These are phyloP conservation scores for Ctenosaura bakeri DNA, from an alignment of 2,797 vertebrate species.

Conservation along the genomic window DNA sequence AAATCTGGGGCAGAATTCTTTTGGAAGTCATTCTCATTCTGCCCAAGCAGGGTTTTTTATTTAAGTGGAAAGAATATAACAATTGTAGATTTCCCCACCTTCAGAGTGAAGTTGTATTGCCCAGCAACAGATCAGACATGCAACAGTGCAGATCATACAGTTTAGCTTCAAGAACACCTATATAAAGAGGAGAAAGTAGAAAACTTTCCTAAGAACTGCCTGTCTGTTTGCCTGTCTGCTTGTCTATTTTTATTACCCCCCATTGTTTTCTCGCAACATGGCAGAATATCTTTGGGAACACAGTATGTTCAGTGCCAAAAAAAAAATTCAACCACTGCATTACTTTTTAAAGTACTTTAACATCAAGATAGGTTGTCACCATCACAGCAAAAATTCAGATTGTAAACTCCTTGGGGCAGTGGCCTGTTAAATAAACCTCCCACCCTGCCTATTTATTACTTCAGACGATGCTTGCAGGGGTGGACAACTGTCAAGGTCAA, in stretches of 20 bases:
- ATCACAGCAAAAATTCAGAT: neutral
- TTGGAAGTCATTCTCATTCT: neutral
- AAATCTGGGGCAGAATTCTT: neutral
- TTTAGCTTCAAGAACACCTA: neutral
- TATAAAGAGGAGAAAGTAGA: neutral
- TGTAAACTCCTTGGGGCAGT: neutral
- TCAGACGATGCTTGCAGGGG: neutral
- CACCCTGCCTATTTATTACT: neutral
- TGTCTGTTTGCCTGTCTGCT: too few species aligned
- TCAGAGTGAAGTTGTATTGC: too few species aligned
- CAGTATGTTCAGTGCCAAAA: neutral
- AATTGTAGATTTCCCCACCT: too few species aligned
- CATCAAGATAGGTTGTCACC: neutral
- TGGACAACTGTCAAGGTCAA: too few species aligned
- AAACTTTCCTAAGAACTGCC: neutral
- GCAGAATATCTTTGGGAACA: too few species aligned
- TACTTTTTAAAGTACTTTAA: neutral
- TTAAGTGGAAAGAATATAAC: neutral
- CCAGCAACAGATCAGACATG: too few species aligned
- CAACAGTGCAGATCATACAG: neutral
- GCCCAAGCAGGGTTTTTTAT: neutral
- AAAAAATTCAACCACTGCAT: neutral
- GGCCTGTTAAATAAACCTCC: neutral
- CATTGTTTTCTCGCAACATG: too few species aligned
- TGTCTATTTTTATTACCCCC: too few species aligned